Conservation (phyloP, 2,888 invertebrate species). For the Phorcus lineatus region DNA sequence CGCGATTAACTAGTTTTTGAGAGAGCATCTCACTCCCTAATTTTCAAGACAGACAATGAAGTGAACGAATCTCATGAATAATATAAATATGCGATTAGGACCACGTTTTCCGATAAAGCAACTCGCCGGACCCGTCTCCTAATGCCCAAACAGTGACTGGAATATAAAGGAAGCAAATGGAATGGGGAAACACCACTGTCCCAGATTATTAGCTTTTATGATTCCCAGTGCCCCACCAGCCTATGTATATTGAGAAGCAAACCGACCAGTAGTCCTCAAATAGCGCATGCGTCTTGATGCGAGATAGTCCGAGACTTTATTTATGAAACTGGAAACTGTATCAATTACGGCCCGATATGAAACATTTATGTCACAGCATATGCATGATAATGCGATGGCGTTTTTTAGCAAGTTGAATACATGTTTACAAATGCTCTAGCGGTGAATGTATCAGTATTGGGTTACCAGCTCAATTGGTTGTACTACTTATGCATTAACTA, state of each 20-base stretch:
- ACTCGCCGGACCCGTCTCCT: conserved; percentile 31
- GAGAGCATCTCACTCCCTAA: conserved; percentile 47
- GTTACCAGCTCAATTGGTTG: too few relatives aligned
- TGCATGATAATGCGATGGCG: not conserved
- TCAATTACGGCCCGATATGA: conserved; percentile 5
- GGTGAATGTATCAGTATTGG: not conserved
- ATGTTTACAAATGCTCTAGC: conserved; percentile 5
- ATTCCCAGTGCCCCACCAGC: not conserved
- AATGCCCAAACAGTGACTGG: conserved; percentile 41
- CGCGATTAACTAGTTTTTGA: conserved; percentile 50
- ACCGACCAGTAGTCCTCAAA: not conserved
- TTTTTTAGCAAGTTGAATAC: not conserved
- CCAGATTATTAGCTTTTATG: conserved; percentile 10
- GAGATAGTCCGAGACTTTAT: not conserved
- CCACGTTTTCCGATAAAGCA: conserved; percentile 40
- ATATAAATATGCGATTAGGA: conserved; percentile 54
- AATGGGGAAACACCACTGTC: conserved; percentile 21
- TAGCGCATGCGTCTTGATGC: not conserved
- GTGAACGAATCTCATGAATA: conserved; percentile 49
- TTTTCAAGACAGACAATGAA: conserved; percentile 48
- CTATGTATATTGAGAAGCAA: conserved; percentile 13
- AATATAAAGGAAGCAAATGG: conserved; percentile 28
- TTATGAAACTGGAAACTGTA: not conserved
- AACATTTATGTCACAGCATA: conserved; percentile 10
- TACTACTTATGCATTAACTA: too few relatives aligned